Conservation (phyloP, 1,140 invertebrate genomes). For the Trichomalopsis sarcophagae region DNA sequence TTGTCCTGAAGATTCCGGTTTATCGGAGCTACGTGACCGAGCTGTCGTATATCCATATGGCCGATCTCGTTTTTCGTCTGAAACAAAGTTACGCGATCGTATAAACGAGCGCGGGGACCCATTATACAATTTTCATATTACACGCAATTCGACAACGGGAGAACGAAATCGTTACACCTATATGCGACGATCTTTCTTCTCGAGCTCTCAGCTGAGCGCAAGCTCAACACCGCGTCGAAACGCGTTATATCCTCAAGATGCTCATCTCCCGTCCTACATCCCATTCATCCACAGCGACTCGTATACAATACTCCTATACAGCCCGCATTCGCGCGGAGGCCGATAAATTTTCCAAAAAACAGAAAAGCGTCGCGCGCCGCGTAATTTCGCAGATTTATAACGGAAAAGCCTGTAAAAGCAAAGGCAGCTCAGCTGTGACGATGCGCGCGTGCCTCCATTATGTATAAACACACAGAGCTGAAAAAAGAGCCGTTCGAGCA, state of each 20-base stretch:
- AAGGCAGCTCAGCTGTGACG: neutral
- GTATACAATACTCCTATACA: neutral
- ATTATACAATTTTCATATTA: neutral
- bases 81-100: neutral
- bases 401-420: conserved; percentile 31
- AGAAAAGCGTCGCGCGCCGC: conserved; percentile 11
- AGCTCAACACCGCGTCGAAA: neutral
- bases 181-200: neutral
- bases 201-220: neutral
- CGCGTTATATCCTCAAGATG: neutral
- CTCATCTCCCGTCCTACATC: neutral
- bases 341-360: conserved; percentile 19
- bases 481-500: neutral
- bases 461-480: neutral
- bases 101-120: neutral
- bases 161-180: neutral
- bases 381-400: conserved; percentile 30
- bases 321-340: neutral
- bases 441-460: neutral
- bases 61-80: neutral
- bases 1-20: conserved; percentile 25
- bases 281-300: neutral
- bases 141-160: neutral
- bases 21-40: conserved; percentile 18
- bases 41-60: neutral